A percentile compares a stretch with the other conserved stretches of the same genome.
These are phyloP conservation scores for Artibeus jamaicensis DNA, from an alignment of 2,797 vertebrate genomes.

Conservation along the genomic window DNA sequence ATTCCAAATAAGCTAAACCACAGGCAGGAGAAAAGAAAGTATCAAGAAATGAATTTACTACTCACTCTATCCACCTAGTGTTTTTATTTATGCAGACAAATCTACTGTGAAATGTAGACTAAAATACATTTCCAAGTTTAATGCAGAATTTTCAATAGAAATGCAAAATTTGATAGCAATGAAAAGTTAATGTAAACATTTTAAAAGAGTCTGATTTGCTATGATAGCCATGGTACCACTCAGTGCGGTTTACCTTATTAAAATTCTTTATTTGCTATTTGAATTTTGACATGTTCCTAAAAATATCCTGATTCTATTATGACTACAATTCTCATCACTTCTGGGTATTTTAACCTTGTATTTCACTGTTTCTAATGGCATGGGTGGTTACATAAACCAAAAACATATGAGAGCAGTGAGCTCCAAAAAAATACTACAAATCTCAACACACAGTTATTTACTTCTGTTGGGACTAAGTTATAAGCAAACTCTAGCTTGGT, in stretches of 20 bases:
- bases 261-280: conserved; percentile 58
- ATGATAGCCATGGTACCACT: conserved; percentile 45
- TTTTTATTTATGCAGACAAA: conserved; percentile 64
- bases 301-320: conserved; percentile 58
- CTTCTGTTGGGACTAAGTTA: background rate
- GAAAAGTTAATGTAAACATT: conserved; percentile 70
- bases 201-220: conserved; percentile 60
- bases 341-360: conserved; percentile 64
- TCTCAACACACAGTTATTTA: conserved; percentile 62
- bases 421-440: conserved; percentile 64
- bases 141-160: conserved; percentile 58
- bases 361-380: conserved; percentile 63
- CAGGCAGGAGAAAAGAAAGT: background rate
- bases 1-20: conserved; percentile 60
- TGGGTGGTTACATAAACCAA: conserved; percentile 64
- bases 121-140: conserved; percentile 68
- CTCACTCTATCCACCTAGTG: background rate
- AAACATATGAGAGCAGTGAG: conserved; percentile 56
- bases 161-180: conserved; percentile 55
- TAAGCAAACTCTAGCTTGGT: conserved; percentile 14
- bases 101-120: conserved; percentile 66
- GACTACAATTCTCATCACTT: conserved; percentile 58
- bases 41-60: conserved; percentile 53
- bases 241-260: conserved; percentile 46
- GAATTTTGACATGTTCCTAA: conserved; percentile 68